Percentiles rank a stretch among this genome's conserved stretches.
These are phyloP conservation scores for Cyaniris semiargus DNA, from an alignment of 2,888 invertebrate genomes.

Conservation along the genomic window DNA sequence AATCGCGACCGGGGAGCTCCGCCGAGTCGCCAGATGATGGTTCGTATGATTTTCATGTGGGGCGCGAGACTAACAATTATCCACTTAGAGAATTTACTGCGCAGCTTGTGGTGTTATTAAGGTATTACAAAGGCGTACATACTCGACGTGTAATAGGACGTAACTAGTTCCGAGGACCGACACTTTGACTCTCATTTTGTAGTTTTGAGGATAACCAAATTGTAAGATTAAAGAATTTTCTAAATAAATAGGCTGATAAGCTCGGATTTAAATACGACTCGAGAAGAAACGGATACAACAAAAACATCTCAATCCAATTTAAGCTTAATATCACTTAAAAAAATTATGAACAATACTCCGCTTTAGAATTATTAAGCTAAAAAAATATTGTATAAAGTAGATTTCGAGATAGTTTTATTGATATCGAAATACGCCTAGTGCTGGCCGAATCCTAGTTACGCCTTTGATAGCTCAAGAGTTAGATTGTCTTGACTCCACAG, in stretches of 20 bases:
- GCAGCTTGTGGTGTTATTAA: not conserved
- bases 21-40: conserved; percentile 53
- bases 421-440: not conserved
- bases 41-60: conserved; percentile 25
- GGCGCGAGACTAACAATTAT: conserved; percentile 22
- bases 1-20: conserved; percentile 58
- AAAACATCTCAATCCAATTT: not conserved
- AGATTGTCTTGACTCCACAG: not conserved
- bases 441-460: not conserved
- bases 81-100: conserved; percentile 3
- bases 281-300: not conserved
- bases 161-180: conserved; percentile 1
- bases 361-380: not conserved
- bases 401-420: not conserved
- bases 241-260: not conserved
- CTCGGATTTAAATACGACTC: not conserved
- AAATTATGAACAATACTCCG: not conserved
- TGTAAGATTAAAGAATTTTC: not conserved
- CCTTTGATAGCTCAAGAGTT: not conserved
- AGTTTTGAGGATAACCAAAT: not conserved
- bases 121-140: not conserved
- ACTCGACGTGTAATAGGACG: not conserved
- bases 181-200: not conserved
- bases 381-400: not conserved
- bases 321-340: not conserved